Evolutionary conservation across 2,113 vertebrate genomes (phyloP), one percentile per base, ranked within the genome.

Genomic region (Pterocles orientalis): DNA sequence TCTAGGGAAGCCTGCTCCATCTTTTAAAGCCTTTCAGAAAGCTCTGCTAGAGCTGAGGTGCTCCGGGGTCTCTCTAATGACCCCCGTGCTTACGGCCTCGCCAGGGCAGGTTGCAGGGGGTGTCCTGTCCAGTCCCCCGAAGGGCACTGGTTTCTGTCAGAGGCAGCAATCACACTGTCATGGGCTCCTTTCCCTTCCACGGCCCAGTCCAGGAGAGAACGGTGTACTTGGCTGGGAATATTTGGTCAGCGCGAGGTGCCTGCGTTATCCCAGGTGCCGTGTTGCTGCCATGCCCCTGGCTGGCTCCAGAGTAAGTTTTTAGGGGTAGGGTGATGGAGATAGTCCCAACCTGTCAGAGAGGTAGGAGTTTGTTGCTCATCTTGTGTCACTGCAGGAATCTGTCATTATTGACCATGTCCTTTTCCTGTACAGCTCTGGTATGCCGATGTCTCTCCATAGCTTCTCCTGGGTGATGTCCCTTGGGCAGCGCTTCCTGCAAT

Each of bases 71-170:
- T 58, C 58, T 57, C 66, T 71, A 51, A 12, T n/a, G 39, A 33
- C 10, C 28, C 19, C 57, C 14, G 10, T 14, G 14, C 36, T 60
- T 36, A 26, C 0, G 0, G 36, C 18, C 41, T 72, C 0, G 1
- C 56, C 6, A 14, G 48, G 65, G 8, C 56, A 78, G 64, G 54
- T 23, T 33, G n/a, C 39, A 21, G 34, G 34, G 8, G 29, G 17
- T 1, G 1, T 21, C 29, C 34, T 14, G 41, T 50, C 48, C 50
- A 43, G 68, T 19, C 65, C 58, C 31, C 29, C 17, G 50, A 25
- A 15, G 2, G 18, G 26, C 21, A 39, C 36, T 23, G 26, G 12
- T 15, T 45, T 25, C 39, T 54, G 29, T 39, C 26, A 79, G 39
- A 71, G 75, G 43, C 2, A 5, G 51, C 51, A 73, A 43, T 33